phyloP scores from a whole-genome alignment of 2,888 invertebrate species.

The Philaethria dido region DNA sequence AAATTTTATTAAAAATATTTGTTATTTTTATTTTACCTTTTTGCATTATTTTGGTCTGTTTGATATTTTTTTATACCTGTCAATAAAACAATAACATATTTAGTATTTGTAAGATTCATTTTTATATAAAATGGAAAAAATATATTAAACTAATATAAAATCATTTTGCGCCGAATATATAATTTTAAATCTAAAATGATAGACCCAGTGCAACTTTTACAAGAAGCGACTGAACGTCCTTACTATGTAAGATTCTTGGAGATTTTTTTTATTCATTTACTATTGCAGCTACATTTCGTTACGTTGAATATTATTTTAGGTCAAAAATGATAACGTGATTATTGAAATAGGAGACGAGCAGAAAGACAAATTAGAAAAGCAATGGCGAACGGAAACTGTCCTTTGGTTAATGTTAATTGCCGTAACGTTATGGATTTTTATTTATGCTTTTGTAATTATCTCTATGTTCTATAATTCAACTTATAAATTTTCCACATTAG shows the following conservation, averaged over 20 bases:
- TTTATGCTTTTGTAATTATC: constrained; percentile 47
- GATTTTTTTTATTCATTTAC: background rate
- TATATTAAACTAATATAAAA: background rate
- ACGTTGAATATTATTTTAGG: constrained; percentile 44
- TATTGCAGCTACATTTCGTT: constrained; percentile 2
- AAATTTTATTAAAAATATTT: background rate
- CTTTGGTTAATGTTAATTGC: constrained; percentile 56
- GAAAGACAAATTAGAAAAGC: constrained; percentile 33
- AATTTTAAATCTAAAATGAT: constrained; percentile 36
- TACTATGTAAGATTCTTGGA: constrained; percentile 39
- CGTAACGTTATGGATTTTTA: constrained; percentile 56
- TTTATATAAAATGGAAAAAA: background rate
- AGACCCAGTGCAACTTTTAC: constrained; percentile 35
- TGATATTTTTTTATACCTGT: background rate
- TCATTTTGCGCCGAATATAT: background rate
- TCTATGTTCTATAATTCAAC: constrained; percentile 18
- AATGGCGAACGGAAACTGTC: constrained; percentile 51
- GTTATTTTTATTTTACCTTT: background rate
- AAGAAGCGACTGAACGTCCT: constrained; percentile 38
- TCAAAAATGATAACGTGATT: constrained; percentile 15
- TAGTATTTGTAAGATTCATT: background rate
- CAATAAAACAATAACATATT: background rate
- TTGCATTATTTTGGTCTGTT: background rate
- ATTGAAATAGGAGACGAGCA: constrained; percentile 37
- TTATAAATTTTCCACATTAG: background rate